These are phyloP conservation scores for Macrobrachium nipponense DNA, from an alignment of 1,140 invertebrate species.

Conservation along the genomic window DNA sequence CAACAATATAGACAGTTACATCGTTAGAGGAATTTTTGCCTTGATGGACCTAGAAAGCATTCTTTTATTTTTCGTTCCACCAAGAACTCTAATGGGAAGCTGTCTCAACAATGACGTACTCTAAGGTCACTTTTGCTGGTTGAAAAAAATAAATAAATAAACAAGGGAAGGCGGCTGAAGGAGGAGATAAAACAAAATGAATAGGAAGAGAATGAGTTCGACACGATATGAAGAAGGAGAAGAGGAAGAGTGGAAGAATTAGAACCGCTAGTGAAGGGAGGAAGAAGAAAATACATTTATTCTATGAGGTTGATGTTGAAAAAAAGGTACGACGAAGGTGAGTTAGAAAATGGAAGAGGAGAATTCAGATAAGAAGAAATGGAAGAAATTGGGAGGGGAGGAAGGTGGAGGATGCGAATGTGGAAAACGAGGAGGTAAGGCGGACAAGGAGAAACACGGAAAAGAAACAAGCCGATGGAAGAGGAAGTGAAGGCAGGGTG, in stretches of 20 bases:
- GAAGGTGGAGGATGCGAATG: not conserved
- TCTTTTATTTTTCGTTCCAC: no score
- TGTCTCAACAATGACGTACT: no score
- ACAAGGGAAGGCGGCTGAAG: not conserved
- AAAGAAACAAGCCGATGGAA: not conserved
- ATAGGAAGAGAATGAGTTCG: not conserved
- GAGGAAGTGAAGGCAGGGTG: not conserved
- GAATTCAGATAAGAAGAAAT: not conserved
- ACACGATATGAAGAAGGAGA: not conserved
- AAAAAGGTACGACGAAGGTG: not conserved
- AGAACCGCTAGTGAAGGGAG: not conserved
- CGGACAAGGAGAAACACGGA: not conserved
- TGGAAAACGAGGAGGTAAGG: not conserved
- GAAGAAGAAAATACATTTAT: not conserved
- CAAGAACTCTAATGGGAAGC: no score
- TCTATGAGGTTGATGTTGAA: not conserved
- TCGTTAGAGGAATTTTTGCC: no score
- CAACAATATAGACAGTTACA: no score
- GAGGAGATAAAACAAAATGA: not conserved
- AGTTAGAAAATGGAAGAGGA: not conserved
- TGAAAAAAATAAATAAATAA: not conserved
- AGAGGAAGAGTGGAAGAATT: not conserved
- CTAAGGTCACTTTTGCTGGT: no score
- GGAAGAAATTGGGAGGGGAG: not conserved
- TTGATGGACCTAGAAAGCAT: no score